Evolutionary conservation across 2,797 vertebrate species (phyloP).

Genomic region (Galagoides demidoff): DNA sequence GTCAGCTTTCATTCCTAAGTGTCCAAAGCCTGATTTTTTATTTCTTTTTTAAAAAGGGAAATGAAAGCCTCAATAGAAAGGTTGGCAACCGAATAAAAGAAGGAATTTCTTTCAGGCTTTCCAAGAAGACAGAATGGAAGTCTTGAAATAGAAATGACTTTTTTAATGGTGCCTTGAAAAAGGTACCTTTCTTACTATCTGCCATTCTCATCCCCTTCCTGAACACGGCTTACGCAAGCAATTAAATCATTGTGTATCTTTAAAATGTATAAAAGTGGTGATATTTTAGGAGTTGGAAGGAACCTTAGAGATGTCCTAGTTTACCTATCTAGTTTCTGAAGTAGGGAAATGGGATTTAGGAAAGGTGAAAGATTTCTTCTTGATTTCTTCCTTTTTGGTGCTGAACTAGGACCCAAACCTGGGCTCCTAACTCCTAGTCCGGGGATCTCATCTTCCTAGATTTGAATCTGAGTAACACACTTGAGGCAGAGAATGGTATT

Average conservation of each 20-base stretch:
- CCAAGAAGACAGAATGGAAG: conserved; percentile 73
- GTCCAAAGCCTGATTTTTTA: conserved; percentile 66
- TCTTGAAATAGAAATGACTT: conserved; percentile 80
- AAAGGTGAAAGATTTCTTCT: conserved; percentile 36
- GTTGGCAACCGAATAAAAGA: conserved; percentile 78
- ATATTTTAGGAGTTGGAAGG: conserved; percentile 66
- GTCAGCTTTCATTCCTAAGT: conserved; percentile 57
- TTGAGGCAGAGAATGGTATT: not conserved
- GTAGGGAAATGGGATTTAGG: conserved; percentile 47
- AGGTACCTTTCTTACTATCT: conserved; percentile 66
- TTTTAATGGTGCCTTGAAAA: conserved; percentile 77
- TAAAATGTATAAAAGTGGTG: conserved; percentile 63
- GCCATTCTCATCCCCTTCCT: conserved; percentile 36
- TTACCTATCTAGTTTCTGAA: conserved; percentile 68
- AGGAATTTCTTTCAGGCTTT: conserved; percentile 78
- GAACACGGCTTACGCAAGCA: conserved; percentile 54
- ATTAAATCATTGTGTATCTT: conserved; percentile 71
- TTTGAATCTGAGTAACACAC: not conserved
- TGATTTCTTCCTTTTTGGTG: conserved; percentile 16
- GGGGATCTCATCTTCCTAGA: not conserved
- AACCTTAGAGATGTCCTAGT: conserved; percentile 43
- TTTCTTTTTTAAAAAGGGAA: conserved; percentile 65
- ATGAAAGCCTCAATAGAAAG: conserved; percentile 75
- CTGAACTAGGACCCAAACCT: not conserved
- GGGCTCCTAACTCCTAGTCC: not conserved